Conservation (phyloP, 2,113 vertebrate species). For the Corythornis madagascariensis region DNA sequence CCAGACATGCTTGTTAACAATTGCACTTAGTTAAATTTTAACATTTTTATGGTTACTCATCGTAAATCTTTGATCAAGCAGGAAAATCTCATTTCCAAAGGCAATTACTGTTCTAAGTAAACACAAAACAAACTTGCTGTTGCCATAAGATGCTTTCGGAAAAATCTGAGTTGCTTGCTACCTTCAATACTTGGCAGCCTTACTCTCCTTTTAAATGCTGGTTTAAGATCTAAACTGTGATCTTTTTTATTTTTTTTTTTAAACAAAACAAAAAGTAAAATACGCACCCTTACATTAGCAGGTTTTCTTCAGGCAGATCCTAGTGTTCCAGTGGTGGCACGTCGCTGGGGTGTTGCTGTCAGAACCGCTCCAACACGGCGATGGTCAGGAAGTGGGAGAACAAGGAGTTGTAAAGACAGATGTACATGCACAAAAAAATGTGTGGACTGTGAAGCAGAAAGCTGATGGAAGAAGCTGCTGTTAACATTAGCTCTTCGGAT, state of each 20-base stretch:
- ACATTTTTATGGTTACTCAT: conserved; percentile 24
- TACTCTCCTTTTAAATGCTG: not conserved
- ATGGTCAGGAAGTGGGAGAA: not conserved
- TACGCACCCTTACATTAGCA: not conserved
- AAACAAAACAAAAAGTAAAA: not conserved
- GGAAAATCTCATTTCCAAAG: conserved; percentile 47
- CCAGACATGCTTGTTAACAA: not conserved
- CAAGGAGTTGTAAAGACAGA: not conserved
- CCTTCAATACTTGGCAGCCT: conserved; percentile 18
- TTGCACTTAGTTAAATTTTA: conserved; percentile 17
- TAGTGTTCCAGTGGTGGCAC: not conserved
- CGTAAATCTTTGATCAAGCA: conserved; percentile 6
- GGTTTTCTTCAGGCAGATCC: not conserved
- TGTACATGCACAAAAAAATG: not conserved
- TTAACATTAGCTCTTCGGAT: not conserved
- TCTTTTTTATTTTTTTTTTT: accelerated
- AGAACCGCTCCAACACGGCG: accelerated
- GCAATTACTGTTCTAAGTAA: conserved; percentile 47
- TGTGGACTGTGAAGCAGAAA: not conserved
- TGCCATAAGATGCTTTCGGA: conserved; percentile 36
- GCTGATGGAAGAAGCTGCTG: not conserved
- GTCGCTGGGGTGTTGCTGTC: not conserved
- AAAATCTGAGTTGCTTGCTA: conserved; percentile 16
- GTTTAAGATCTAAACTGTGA: not conserved
- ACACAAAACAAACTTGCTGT: conserved; percentile 47